Conservation (phyloP, 2,113 vertebrate genomes). For the Dromiciops gliroides region DNA sequence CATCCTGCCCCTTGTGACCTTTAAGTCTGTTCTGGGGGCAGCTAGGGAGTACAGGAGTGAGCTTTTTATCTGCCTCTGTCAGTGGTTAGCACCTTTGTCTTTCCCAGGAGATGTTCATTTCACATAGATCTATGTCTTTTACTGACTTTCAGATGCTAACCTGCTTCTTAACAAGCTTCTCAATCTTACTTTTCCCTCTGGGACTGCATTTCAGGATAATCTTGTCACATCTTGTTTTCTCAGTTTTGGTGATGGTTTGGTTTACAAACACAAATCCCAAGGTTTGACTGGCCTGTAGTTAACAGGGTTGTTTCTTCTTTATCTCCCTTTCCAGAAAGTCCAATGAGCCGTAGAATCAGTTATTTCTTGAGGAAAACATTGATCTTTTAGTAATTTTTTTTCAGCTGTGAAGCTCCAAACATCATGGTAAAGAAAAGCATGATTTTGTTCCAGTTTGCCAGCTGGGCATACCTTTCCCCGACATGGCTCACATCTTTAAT, state of each 20-base stretch:
- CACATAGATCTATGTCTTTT: conserved; percentile 33
- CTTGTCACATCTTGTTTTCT: conserved; percentile 73
- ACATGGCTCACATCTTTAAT: neutral
- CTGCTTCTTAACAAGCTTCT: conserved; percentile 72
- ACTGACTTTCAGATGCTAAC: conserved; percentile 75
- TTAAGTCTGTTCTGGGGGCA: conserved; percentile 28
- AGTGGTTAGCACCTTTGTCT: conserved; percentile 41
- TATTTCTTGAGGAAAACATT: neutral
- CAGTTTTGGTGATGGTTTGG: neutral
- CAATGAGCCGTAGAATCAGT: neutral
- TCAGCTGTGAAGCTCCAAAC: neutral
- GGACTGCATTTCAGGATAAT: conserved; percentile 63
- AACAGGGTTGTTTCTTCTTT: neutral
- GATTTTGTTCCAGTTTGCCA: neutral
- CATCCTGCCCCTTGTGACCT: neutral
- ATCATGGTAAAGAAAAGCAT: neutral
- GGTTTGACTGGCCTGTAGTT: conserved; percentile 16
- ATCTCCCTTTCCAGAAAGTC: neutral
- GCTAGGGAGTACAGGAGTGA: neutral
- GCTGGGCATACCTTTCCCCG: neutral
- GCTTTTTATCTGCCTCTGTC: conserved; percentile 28
- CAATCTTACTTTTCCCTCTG: conserved; percentile 48
- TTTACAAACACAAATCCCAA: neutral
- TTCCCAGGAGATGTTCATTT: conserved; percentile 66
- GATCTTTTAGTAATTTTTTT: neutral